Evolutionary conservation across 2,888 invertebrate species (phyloP).

Genomic region (Tipula unca): DNA sequence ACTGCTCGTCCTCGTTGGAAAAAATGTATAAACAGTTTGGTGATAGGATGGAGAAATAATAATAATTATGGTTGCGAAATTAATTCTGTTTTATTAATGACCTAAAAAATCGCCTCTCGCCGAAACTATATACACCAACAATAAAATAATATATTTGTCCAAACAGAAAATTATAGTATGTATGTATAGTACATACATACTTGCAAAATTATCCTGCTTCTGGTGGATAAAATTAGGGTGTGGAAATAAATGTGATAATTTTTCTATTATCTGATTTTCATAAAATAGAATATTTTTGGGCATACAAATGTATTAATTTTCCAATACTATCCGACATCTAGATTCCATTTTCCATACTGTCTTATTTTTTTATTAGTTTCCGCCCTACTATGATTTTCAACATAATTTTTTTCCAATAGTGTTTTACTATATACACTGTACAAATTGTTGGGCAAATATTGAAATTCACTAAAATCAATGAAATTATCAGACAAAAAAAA

Average conservation of each 20-base stretch:
- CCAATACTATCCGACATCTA: background rate
- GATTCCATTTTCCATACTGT: background rate
- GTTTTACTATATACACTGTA: no score
- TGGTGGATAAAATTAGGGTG: background rate
- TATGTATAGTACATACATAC: background rate
- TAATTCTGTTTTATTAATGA: background rate
- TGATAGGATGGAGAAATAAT: no score
- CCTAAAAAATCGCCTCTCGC: background rate
- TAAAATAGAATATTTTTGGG: background rate
- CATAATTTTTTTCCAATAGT: no score
- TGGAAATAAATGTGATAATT: background rate
- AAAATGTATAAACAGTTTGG: no score
- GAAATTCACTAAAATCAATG: no score
- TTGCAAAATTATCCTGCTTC: no score
- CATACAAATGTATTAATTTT: background rate
- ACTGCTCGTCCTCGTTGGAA: no score
- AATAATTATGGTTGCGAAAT: no score
- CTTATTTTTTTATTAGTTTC: background rate
- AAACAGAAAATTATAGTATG: background rate
- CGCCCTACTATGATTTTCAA: background rate
- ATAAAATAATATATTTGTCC: background rate
- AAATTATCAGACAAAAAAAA: no score
- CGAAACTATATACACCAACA: background rate
- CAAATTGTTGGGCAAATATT: no score
- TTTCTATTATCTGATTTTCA: background rate